These are phyloP conservation scores for Raja brachyura DNA, from an alignment of 2,113 vertebrate genomes.

Conservation along the genomic window DNA sequence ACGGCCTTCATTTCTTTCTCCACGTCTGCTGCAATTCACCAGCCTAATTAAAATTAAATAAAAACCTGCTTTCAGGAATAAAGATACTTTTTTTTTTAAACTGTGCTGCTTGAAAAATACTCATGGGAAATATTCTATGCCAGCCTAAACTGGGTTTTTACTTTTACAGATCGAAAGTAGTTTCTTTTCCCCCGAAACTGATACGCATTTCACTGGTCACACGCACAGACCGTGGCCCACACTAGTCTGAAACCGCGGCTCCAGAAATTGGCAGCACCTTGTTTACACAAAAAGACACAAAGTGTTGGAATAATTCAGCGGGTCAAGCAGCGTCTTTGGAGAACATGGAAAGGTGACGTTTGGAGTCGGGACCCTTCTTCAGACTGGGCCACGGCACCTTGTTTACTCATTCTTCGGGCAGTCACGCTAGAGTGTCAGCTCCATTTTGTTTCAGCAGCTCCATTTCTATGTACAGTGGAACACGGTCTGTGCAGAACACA, in stretches of 20 bases:
- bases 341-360: too few relatives aligned
- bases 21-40: neutral
- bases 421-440: neutral
- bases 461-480: neutral
- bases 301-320: too few relatives aligned
- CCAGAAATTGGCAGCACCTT: neutral
- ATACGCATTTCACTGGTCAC: neutral
- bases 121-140: neutral
- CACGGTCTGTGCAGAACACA: neutral
- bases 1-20: neutral
- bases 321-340: too few relatives aligned
- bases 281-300: too few relatives aligned
- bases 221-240: neutral
- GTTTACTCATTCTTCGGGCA: neutral
- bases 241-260: neutral
- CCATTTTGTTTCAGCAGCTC: conserved; percentile 17
- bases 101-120: neutral
- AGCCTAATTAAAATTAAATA: too few relatives aligned
- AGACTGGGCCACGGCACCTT: too few relatives aligned
- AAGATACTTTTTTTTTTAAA: too few relatives aligned
- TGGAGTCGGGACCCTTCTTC: too few relatives aligned
- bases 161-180: neutral
- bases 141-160: neutral
- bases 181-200: neutral
- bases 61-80: too few relatives aligned